These are phyloP conservation scores for Synanthedon formicaeformis DNA, from an alignment of 2,888 invertebrate species.

Conservation along the genomic window DNA sequence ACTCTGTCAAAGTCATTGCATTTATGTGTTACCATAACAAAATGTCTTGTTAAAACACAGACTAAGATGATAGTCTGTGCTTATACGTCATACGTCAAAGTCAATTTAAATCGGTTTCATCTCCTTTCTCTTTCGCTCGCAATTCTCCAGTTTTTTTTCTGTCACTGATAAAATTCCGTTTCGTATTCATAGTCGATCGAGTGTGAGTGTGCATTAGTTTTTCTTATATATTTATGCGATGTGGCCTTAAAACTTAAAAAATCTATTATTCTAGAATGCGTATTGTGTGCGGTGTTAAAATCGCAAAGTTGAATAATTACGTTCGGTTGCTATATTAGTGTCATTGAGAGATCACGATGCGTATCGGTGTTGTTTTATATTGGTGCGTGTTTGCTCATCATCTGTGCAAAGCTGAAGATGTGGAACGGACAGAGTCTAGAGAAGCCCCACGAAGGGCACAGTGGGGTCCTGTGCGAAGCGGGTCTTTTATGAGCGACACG, in stretches of 20 bases:
- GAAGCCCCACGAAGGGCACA: conserved; percentile 52
- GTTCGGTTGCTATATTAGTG: conserved; percentile 48
- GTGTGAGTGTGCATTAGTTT: conserved; percentile 8
- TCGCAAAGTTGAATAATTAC: conserved; percentile 39
- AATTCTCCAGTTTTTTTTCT: background rate
- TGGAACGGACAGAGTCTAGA: conserved; percentile 54
- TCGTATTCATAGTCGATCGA: no score
- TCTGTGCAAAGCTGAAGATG: conserved; percentile 60
- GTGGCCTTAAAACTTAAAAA: conserved; percentile 43
- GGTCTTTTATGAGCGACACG: conserved; percentile 45
- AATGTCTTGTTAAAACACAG: no score
- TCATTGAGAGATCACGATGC: conserved; percentile 64
- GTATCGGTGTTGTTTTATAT: conserved; percentile 64
- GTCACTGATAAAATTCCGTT: background rate
- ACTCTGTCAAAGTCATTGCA: no score
- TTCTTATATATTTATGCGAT: conserved; percentile 44
- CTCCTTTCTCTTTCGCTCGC: no score
- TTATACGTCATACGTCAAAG: no score
- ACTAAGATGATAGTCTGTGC: no score
- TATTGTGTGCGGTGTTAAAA: conserved; percentile 42
- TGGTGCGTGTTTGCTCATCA: conserved; percentile 66
- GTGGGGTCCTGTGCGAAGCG: conserved; percentile 52
- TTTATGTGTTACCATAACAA: no score
- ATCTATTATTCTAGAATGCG: conserved; percentile 52
- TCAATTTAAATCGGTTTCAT: no score